These are phyloP conservation scores for Plutella xylostella DNA, from an alignment of 2,888 invertebrate genomes.

Conservation along the genomic window DNA sequence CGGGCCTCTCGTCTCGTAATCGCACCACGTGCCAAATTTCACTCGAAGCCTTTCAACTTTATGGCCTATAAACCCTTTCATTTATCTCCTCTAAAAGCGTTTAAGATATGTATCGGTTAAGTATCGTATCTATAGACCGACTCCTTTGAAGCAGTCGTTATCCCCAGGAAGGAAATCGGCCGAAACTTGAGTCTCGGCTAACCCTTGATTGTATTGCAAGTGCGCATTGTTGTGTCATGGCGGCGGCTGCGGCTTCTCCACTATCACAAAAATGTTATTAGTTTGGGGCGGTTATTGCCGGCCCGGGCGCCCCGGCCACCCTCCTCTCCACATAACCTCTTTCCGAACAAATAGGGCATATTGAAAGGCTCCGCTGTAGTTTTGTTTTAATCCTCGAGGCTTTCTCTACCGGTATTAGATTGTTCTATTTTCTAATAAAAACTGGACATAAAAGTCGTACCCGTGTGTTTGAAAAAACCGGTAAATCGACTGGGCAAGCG, in stretches of 20 bases:
- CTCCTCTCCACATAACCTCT: slow-evolving; percentile 37
- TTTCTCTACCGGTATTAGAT: slow-evolving; percentile 11
- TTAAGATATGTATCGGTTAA: background rate
- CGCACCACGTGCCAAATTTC: slow-evolving; percentile 27
- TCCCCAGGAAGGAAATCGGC: slow-evolving; percentile 30
- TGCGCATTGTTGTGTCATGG: slow-evolving; percentile 55
- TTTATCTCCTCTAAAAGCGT: background rate
- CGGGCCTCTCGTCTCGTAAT: slow-evolving; percentile 50
- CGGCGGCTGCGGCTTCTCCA: slow-evolving; percentile 47
- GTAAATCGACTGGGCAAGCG: too few species aligned
- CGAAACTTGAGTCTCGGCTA: slow-evolving; percentile 35
- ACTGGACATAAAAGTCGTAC: too few species aligned
- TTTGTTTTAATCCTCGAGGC: slow-evolving; percentile 21
- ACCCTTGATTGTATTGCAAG: slow-evolving; percentile 52
- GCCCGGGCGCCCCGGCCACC: slow-evolving; percentile 46
- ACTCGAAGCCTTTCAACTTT: slow-evolving; percentile 1
- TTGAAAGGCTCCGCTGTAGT: slow-evolving; percentile 20
- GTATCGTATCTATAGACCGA: background rate
- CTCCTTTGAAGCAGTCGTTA: slow-evolving; percentile 23
- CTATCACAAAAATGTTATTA: slow-evolving; percentile 67
- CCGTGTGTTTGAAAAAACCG: too few species aligned
- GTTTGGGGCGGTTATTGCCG: slow-evolving; percentile 62
- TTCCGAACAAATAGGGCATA: slow-evolving; percentile 31
- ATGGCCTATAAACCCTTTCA: slow-evolving; percentile 3
- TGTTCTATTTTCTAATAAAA: too few species aligned